Conservation (phyloP, 2,888 invertebrate species). For the Andrena minutula region DNA sequence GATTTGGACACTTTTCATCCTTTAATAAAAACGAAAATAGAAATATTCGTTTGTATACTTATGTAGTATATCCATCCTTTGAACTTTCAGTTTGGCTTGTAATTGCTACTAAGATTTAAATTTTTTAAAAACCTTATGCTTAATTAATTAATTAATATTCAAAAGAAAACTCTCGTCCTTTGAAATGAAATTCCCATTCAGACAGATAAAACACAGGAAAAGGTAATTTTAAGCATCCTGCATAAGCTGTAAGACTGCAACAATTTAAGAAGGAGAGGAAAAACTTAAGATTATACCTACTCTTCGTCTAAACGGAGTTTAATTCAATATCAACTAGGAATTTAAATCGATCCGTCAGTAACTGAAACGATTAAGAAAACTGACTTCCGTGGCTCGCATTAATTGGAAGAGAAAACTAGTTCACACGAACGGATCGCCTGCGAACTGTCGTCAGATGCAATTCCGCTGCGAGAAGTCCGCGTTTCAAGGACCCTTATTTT, state of each 20-base stretch:
- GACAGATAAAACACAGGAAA: no score
- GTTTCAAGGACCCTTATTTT: slow-evolving; percentile 41
- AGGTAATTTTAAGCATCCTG: not conserved
- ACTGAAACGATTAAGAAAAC: not conserved
- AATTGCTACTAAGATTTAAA: no score
- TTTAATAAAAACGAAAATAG: not conserved
- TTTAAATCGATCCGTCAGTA: not conserved
- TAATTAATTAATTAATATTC: no score
- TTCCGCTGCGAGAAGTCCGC: not conserved
- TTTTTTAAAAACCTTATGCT: no score
- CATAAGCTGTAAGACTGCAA: no score
- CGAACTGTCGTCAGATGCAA: not conserved
- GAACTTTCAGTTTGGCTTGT: no score
- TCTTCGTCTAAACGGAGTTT: no score
- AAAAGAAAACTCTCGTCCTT: no score
- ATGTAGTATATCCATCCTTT: no score
- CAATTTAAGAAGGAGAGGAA: no score
- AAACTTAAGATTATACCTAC: no score
- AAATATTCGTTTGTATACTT: not conserved
- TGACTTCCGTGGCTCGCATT: not conserved
- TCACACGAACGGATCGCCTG: not conserved
- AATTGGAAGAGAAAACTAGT: not conserved
- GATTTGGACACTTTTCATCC: not conserved
- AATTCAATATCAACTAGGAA: not conserved
- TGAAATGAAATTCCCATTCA: no score